These are phyloP conservation scores for Nezara viridula DNA, from an alignment of 2,888 invertebrate genomes.

Conservation along the genomic window DNA sequence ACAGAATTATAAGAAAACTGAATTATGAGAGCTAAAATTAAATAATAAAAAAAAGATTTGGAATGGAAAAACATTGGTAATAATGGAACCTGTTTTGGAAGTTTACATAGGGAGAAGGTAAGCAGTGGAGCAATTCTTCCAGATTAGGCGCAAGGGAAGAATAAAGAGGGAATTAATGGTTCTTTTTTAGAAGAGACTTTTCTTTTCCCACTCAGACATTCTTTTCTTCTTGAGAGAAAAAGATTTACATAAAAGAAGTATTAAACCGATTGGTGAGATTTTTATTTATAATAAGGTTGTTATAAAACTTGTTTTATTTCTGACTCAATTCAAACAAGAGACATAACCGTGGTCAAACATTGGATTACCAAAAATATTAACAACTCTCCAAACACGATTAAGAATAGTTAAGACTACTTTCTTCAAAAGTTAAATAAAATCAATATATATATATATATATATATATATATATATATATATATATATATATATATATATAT, in stretches of 20 bases:
- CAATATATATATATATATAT: too few species aligned
- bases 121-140: not conserved
- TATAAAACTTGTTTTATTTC: too few species aligned
- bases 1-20: not conserved
- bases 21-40: not conserved
- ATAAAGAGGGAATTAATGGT: conserved; percentile 23
- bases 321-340: too few species aligned
- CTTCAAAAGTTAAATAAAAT: too few species aligned
- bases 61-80: not conserved
- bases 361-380: too few species aligned
- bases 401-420: too few species aligned
- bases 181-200: not conserved
- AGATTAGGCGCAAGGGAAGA: conserved; percentile 32
- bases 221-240: not conserved
- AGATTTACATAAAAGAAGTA: conserved; percentile 23
- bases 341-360: too few species aligned
- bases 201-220: not conserved
- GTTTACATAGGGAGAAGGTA: conserved; percentile 7
- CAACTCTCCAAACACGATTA: too few species aligned
- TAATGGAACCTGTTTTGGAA: conserved; percentile 15
- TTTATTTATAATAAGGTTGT: too few species aligned
- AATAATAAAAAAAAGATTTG: not conserved
- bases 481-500: too few species aligned
- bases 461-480: too few species aligned
- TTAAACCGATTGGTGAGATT: not conserved